Conservation (phyloP, 2,888 invertebrate genomes). For the Diplazon laetatorius region DNA sequence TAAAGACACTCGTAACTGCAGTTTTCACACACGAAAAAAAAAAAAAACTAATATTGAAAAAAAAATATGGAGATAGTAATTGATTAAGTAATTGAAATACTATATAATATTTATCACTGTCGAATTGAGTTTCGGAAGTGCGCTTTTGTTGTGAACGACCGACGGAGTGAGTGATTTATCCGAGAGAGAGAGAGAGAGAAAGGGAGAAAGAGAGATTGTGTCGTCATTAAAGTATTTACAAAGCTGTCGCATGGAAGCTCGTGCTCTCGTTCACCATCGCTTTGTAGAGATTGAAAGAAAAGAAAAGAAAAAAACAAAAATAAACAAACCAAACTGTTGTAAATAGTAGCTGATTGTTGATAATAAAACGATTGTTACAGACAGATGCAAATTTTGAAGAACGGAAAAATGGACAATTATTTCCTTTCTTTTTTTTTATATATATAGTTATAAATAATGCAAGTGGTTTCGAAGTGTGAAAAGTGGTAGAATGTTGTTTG, state of each 20-base stretch:
- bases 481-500: background rate
- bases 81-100: slow-evolving; percentile 39
- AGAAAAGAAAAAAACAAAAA: too few relatives aligned
- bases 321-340: slow-evolving; percentile 53
- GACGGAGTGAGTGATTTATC: too few relatives aligned
- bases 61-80: slow-evolving; percentile 52
- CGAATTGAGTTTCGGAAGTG: background rate
- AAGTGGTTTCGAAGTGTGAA: background rate
- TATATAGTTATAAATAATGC: too few relatives aligned
- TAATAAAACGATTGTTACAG: slow-evolving; percentile 54
- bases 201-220: background rate
- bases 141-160: too few relatives aligned
- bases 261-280: slow-evolving; percentile 32
- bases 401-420: too few relatives aligned
- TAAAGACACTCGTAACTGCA: slow-evolving; percentile 11
- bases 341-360: slow-evolving; percentile 63
- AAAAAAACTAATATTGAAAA: slow-evolving; percentile 48
- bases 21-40: slow-evolving; percentile 34
- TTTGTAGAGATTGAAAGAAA: slow-evolving; percentile 53
- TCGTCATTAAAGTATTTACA: slow-evolving; percentile 16
- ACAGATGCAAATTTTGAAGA: slow-evolving; percentile 10
- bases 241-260: slow-evolving; percentile 7
- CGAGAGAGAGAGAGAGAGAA: background rate
- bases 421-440: too few relatives aligned
- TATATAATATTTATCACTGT: slow-evolving; percentile 40